Conservation (phyloP, 2,113 vertebrate genomes). For the Notechis scutatus region DNA sequence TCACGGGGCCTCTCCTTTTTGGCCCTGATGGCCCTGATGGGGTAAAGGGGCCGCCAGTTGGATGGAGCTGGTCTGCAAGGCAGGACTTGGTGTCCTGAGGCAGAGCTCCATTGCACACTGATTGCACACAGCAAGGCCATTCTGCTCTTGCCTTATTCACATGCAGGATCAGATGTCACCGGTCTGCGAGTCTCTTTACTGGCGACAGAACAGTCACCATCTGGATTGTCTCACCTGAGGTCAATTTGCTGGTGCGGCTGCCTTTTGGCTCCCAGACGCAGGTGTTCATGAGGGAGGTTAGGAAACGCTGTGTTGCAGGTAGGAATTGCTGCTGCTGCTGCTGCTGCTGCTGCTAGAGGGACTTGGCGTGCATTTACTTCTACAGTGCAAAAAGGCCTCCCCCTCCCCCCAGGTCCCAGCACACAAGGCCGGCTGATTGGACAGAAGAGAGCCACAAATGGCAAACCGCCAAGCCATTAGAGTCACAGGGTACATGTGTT, state of each 20-base stretch:
- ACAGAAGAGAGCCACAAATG: too few species aligned
- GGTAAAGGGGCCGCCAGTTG: background rate
- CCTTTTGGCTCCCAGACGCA: slow-evolving; percentile 91
- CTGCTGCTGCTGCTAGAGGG: background rate
- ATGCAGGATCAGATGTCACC: slow-evolving; percentile 82
- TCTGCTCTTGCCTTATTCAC: slow-evolving; percentile 1
- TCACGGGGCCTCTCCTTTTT: background rate
- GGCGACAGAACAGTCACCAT: slow-evolving; percentile 50
- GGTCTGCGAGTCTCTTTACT: too few species aligned
- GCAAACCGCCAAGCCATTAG: too few species aligned
- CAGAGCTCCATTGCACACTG: background rate
- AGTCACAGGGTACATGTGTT: too few species aligned
- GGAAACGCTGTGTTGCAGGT: slow-evolving; percentile 77
- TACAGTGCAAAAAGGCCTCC: background rate
- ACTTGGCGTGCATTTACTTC: background rate
- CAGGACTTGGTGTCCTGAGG: background rate
- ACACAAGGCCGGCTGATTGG: too few species aligned
- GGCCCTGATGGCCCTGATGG: too few species aligned
- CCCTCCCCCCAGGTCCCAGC: too few species aligned
- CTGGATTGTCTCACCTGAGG: slow-evolving; percentile 66
- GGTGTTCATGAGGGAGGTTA: slow-evolving; percentile 80
- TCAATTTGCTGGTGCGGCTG: slow-evolving; percentile 72
- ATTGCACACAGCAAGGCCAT: background rate
- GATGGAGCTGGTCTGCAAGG: background rate
- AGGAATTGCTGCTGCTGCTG: background rate